Evolutionary conservation across 2,888 invertebrate genomes (phyloP), one percentile per base, ranked within the genome.

Genomic region (Rhaphigaster nebulosa): DNA sequence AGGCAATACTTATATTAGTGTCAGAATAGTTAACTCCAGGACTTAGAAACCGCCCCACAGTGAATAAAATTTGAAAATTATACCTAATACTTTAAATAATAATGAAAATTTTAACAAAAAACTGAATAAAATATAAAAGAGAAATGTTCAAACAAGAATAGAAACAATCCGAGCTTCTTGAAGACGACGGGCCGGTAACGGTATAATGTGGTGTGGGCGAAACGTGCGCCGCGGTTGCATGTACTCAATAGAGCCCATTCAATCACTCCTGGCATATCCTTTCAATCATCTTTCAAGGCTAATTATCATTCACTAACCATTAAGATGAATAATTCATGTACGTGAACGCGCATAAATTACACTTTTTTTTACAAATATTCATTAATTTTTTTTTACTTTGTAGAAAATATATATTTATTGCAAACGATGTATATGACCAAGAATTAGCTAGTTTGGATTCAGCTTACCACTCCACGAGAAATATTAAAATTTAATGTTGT

Each of bases 291-390:
- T 38, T 76, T 12, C 20, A 76, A 38, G 70, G 38, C 20, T 76
- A 76, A 76, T 76, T 76, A 38, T 38, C 70, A 76, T 76, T 76
- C 70, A 26, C 38, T 76, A 38, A 76, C 15, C 70, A 76, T 76
- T 76, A 20, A 8, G 0, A 12, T 76, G 70, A 76, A 76, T 76
- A 38, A 76, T 76, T 76, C 38, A 38, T 20, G 18, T 4, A 38
- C 70, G 5, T 23, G 70, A 23, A 34, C 20, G 1, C 12, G 70
- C 70, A 76, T 76, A 76, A 76, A 76, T 76, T 38, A 38, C 3
- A 23, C 20, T 38, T 20, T 8, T n/a, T n/a, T 76, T 23, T 26
- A 76, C 23, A 23, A 65, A 65, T 38, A 15, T 65, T 29, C 5
- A 23, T 65, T 29, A 18, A 15, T 29, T 65, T 65, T 65, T 65